A percentile compares a stretch with the other conserved stretches of the same genome.
phyloP scores from a whole-genome alignment of 2,888 invertebrate genomes.

The Drosophila borborema region DNA sequence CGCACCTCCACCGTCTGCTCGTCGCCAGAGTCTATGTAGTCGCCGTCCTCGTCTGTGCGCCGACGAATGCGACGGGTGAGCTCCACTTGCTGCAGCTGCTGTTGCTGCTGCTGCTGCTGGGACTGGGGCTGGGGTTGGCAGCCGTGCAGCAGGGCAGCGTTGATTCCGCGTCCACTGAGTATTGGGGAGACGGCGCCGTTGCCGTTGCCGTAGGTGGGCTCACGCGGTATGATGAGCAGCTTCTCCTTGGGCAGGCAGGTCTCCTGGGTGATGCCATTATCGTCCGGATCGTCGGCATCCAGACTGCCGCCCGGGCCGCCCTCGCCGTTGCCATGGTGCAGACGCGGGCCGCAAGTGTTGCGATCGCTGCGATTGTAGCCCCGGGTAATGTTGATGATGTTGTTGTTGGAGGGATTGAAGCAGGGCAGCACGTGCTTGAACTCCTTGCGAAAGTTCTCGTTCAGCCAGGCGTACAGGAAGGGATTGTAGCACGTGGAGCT shows the following conservation, averaged over 20 bases:
- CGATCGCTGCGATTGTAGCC: constrained; percentile 84
- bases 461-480: constrained; percentile 98
- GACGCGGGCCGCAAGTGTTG: constrained; percentile 83
- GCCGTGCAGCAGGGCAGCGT: constrained; percentile 70
- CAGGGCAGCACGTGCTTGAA: constrained; percentile 92
- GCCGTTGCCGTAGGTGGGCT: constrained; percentile 84
- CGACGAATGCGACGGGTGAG: constrained; percentile 60
- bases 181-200: constrained; percentile 75
- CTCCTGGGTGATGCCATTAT: constrained; percentile 83
- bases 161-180: constrained; percentile 65
- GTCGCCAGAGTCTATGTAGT: constrained; percentile 80
- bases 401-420: constrained; percentile 86
- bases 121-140: constrained; percentile 42
- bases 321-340: constrained; percentile 79
- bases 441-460: constrained; percentile 95
- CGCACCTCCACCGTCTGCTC: constrained; percentile 84
- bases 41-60: constrained; percentile 66
- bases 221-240: constrained; percentile 82
- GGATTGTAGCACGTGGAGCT: constrained; percentile 98
- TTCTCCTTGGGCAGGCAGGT: constrained; percentile 79
- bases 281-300: constrained; percentile 81
- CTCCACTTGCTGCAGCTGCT: constrained; percentile 75
- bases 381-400: constrained; percentile 82
- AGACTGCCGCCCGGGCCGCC: constrained; percentile 63
- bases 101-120: constrained; percentile 31